Base-by-base conservation (phyloP, 1,140 invertebrate genomes). In the Ridgeia piscesae region DNA sequence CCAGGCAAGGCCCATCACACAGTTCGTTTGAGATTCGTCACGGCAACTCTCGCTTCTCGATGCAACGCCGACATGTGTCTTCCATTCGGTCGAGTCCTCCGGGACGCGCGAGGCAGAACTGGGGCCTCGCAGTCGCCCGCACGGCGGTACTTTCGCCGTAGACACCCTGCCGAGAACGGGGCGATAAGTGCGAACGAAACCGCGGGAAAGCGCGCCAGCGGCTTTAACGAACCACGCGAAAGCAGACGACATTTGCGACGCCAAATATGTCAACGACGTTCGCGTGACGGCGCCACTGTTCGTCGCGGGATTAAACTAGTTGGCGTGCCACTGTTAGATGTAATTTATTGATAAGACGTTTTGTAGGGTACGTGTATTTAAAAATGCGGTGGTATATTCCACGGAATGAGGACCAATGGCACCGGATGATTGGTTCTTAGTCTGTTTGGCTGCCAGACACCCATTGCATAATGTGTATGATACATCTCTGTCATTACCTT, bases 351-450 rank as follows among this genome's bases (percentile, higher is more conserved):
- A 77, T 77, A 21, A 77, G 58, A 77, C 58, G 58, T 77, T 77
- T 77, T 77, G 58, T 77, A 77, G 58, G 58, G 58, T 77, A 77
- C 58, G 58, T 77, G 58, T 77, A 77, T 77, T 77, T 77, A 77
- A 77, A 77, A 77, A 77, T 27, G 27, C 17, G 58, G 27, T 77
- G 42, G 42, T 42, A 42, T 77, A 31, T 77, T 21, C 11, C 17
- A 77, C 58, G 27, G 58, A 77, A 0, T 21, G 58, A 77, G 58
- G 58, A 77, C 58, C 58, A 77, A 77, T 0, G 58, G 2, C 27
- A 31, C 58, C 0, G 58, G 27, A 4, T 17, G 58, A 77, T 77
- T 77, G 27, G 58, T 8, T 21, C 58, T 21, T 17, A 27, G 58
- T 77, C 58, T 77, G 58, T 77, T 77, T 31, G 58, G 58, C 58